phyloP scores from a whole-genome alignment of 2,113 vertebrate genomes.

The Neolamprologus falcicula region DNA sequence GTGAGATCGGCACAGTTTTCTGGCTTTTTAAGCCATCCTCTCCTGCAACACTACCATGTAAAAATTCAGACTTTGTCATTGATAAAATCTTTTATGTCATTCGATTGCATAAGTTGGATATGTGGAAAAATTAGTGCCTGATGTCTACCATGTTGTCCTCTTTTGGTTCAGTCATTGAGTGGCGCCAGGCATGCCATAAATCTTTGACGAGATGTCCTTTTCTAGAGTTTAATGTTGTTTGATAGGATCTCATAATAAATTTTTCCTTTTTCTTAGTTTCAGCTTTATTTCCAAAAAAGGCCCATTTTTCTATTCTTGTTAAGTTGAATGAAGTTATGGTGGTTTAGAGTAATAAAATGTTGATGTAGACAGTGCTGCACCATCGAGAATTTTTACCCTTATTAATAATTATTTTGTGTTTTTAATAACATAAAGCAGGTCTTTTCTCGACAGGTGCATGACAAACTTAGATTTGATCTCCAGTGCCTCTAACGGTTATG shows the following conservation, averaged over 20 bases:
- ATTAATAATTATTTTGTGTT: not conserved
- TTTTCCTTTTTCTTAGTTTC: not conserved
- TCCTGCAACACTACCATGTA: not conserved
- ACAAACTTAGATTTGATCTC: not conserved
- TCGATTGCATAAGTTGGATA: not conserved
- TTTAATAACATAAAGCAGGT: not conserved
- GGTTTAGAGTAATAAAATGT: not conserved
- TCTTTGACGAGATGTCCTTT: not conserved
- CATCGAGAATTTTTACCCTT: not conserved
- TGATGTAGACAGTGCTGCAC: not conserved
- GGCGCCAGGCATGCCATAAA: not conserved
- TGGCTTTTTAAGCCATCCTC: not conserved
- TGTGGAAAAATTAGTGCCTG: not conserved
- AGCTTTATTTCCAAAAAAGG: not conserved
- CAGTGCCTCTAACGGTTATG: not conserved
- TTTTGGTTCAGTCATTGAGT: not conserved
- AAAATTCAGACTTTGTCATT: fast-evolving
- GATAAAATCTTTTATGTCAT: not conserved
- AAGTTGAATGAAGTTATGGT: not conserved
- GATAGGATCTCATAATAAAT: not conserved
- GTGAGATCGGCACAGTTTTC: not conserved
- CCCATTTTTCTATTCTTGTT: not conserved
- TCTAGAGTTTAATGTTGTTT: not conserved
- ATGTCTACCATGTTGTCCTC: not conserved
- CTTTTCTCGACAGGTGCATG: not conserved